A percentile compares a stretch with the other conserved stretches of the same genome.
These are phyloP conservation scores for Xanthia togata DNA, from an alignment of 2,888 invertebrate genomes.

Conservation along the genomic window DNA sequence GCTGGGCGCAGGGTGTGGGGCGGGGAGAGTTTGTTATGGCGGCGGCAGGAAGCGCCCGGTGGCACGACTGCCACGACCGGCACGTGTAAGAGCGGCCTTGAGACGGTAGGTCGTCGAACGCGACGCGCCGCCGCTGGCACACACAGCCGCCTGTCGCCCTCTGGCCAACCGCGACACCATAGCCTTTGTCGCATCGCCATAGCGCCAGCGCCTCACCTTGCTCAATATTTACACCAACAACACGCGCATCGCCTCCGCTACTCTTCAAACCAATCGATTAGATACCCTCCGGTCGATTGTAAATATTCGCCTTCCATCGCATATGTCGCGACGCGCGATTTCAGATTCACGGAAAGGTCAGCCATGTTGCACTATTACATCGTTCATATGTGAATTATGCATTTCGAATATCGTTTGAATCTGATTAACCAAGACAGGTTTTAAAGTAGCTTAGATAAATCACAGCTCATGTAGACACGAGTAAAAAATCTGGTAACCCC, in stretches of 20 bases:
- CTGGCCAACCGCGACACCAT: conserved; percentile 76
- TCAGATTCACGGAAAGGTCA: conserved; percentile 70
- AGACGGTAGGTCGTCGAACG: conserved; percentile 87
- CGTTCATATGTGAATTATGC: conserved; percentile 76
- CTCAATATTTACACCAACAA: conserved; percentile 62
- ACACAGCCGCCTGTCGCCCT: conserved; percentile 79
- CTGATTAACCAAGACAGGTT: conserved; percentile 73
- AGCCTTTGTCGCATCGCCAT: conserved; percentile 75
- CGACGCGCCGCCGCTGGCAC: conserved; percentile 77
- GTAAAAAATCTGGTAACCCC: conserved; percentile 63
- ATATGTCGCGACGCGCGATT: conserved; percentile 55
- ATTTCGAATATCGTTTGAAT: conserved; percentile 77
- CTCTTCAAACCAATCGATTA: conserved; percentile 27
- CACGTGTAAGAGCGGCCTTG: conserved; percentile 89
- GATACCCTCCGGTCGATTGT: conserved; percentile 34
- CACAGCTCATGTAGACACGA: conserved; percentile 66
- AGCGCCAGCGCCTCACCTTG: conserved; percentile 65
- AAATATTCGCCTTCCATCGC: conserved; percentile 39
- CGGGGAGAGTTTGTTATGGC: conserved; percentile 88
- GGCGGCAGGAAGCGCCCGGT: conserved; percentile 87
- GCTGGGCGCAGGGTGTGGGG: conserved; percentile 75
- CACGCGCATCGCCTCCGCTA: conserved; percentile 36
- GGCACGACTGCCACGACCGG: conserved; percentile 87
- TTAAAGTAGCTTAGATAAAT: conserved; percentile 68
- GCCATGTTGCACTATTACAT: conserved; percentile 72